These are phyloP conservation scores for Calliphora vicina DNA, from an alignment of 1,140 invertebrate genomes.

Conservation along the genomic window DNA sequence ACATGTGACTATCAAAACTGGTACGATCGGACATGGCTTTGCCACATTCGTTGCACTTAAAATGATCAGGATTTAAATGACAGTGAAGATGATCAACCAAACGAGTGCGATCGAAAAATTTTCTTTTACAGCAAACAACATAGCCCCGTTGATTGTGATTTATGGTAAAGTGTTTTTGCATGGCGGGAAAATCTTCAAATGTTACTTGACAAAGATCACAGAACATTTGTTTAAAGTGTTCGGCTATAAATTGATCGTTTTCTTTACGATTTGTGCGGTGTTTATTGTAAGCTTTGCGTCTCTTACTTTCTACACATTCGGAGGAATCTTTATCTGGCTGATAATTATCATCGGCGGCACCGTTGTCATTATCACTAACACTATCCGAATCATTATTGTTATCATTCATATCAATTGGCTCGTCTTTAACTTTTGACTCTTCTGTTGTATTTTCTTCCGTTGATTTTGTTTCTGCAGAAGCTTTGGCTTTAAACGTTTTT, in stretches of 20 bases:
- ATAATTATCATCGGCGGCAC: background rate
- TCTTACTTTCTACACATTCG: background rate
- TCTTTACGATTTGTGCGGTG: conserved; percentile 8
- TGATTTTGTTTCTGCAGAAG: background rate
- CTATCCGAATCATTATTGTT: background rate
- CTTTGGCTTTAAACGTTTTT: background rate
- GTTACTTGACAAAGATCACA: conserved; percentile 11
- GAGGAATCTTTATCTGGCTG: background rate
- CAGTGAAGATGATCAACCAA: conserved; percentile 25
- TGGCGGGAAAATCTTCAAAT: background rate
- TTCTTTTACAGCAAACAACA: conserved; percentile 16
- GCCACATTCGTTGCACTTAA: conserved; percentile 25
- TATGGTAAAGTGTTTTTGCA: background rate
- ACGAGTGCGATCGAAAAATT: conserved; percentile 15
- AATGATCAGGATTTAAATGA: conserved; percentile 26
- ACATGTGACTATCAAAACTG: background rate
- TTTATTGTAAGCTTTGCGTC: background rate
- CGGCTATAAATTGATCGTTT: conserved; percentile 17
- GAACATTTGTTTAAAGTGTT: conserved; percentile 2
- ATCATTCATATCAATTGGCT: background rate
- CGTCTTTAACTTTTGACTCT: background rate
- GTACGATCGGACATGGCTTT: conserved; percentile 11
- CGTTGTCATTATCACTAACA: background rate
- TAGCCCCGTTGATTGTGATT: conserved; percentile 19
- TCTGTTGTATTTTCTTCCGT: background rate